Conservation (phyloP, 2,888 invertebrate genomes). For the Spicauda simplicius region DNA sequence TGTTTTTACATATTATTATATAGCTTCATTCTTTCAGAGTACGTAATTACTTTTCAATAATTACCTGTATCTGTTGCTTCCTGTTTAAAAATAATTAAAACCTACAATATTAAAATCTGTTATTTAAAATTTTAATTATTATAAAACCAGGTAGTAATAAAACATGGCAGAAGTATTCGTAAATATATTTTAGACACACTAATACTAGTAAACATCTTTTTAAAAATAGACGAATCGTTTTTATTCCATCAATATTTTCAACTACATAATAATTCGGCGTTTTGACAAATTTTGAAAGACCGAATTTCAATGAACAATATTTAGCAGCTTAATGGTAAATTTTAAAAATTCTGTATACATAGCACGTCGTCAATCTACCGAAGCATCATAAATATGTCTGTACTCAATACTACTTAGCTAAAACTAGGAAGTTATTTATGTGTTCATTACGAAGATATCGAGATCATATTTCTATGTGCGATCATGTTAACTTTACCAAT, state of each 20-base stretch:
- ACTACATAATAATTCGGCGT: not conserved
- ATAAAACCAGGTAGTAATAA: not conserved
- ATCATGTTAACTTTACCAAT: too few species aligned
- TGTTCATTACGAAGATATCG: too few species aligned
- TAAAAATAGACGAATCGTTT: slow-evolving; percentile 8
- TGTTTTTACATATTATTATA: not conserved
- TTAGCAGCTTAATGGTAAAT: not conserved
- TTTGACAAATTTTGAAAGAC: not conserved
- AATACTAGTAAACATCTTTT: slow-evolving; percentile 8
- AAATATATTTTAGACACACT: slow-evolving; percentile 14
- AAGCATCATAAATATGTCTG: too few species aligned
- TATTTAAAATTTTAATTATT: not conserved
- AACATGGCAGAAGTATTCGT: not conserved
- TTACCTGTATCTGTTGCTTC: not conserved
- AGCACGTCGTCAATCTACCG: not conserved
- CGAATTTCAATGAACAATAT: not conserved
- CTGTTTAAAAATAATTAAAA: not conserved
- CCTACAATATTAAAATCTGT: not conserved
- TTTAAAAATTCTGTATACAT: not conserved
- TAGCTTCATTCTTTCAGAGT: too few species aligned
- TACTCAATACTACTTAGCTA: too few species aligned
- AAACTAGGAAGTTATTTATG: too few species aligned
- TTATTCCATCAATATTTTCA: not conserved
- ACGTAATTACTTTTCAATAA: not conserved
- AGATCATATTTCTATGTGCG: too few species aligned